Evolutionary conservation across 2,113 vertebrate genomes (phyloP), one percentile per base, ranked within the genome.

Genomic region (Hippocampus guttulatus): DNA sequence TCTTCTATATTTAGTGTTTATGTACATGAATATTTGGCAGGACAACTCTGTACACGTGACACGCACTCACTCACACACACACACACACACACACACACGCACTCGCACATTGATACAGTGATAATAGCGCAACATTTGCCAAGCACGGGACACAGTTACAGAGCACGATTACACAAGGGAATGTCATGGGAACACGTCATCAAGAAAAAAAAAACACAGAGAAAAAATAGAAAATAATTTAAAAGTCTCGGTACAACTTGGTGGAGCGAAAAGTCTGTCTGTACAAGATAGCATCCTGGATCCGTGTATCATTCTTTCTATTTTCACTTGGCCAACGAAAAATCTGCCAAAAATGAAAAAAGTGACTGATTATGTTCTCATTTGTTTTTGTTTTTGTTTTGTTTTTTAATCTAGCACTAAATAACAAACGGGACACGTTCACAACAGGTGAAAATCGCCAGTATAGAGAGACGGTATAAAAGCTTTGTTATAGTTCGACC

Each of bases 181-280:
- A 93, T 88, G 91, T 94, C 90, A 92, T 84, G 88, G 90, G 78
- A 74, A 88, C 90, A 75, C 93, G 93, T 94, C 85, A 55, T 55
- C 52, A n/a, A 55, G 52, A 23, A n/a, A n/a, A 23, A 88, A 93
- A 45, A 14, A 45, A 93, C 89, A 91, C 86, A 89, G 90, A 91
- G 88, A 88, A 90, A 94, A 93, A 94, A 93, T 94, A 94, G 94
- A 94, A 97, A 98, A 99, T 96, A 98, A 98, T 95, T 98, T 98
- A 99, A 94, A 94, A 87, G 90, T 90, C 79, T 88, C 89, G 89
- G 89, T 82, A 87, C 83, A 75, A 25, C 21, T 11, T 14, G 69
- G 83, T 83, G 69, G 66, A 84, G 76, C 66, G 69, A 57, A 79
- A 83, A 81, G 86, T 82, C 79, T 81, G 86, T 82, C 79, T 82